phyloP scores from a whole-genome alignment of 1,140 invertebrate genomes.

The Hypsibius dujardini region DNA sequence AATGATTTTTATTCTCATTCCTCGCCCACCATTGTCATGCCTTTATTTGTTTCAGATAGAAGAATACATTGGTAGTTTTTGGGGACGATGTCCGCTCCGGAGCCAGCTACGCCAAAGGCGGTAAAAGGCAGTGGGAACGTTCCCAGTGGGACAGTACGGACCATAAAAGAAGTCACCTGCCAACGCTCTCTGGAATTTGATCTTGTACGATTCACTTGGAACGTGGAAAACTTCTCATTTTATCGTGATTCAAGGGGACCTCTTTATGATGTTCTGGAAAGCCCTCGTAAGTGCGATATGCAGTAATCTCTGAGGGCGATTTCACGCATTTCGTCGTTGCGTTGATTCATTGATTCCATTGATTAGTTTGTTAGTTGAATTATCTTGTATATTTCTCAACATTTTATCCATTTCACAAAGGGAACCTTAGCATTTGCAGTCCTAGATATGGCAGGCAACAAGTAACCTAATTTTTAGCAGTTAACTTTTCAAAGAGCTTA shows the following conservation, averaged over 20 bases:
- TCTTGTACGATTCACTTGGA: conserved; percentile 12
- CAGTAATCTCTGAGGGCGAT: not conserved
- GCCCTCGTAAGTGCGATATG: conserved; percentile 7
- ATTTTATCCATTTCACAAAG: not conserved
- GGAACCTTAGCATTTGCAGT: not conserved
- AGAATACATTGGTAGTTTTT: no score
- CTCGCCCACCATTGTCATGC: no score
- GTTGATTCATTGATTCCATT: not conserved
- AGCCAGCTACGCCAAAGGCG: no score
- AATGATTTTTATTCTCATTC: no score
- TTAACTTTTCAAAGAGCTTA: not conserved
- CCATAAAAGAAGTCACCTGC: conserved; percentile 11
- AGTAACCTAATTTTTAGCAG: not conserved
- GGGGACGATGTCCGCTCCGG: no score
- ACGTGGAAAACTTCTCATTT: not conserved
- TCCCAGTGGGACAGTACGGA: not conserved
- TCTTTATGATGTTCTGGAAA: conserved; percentile 6
- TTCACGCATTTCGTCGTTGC: not conserved
- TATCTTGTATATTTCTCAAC: not conserved
- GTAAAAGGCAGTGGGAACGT: not conserved
- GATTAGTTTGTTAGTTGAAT: not conserved
- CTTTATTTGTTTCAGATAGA: no score
- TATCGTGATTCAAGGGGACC: not conserved
- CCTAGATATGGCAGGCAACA: not conserved
- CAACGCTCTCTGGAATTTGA: conserved; percentile 4